Conservation (phyloP, 1,140 invertebrate genomes). For the Pseudomyrmex sp. region DNA sequence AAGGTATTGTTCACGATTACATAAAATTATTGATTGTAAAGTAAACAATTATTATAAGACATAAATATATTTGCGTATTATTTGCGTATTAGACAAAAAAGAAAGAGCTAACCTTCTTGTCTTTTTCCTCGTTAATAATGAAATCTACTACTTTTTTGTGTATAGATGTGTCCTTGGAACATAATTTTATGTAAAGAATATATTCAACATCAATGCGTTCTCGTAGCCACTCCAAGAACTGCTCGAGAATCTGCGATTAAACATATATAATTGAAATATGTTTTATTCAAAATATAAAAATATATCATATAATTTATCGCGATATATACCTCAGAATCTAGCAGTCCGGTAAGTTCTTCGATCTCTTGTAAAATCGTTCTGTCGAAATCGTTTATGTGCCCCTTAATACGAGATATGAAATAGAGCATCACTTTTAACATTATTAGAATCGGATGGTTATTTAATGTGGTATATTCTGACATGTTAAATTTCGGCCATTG, state of each 20-base stretch:
- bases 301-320: constrained; percentile 18
- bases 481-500: constrained; percentile 76
- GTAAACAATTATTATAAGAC: neutral
- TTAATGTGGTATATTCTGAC: constrained; percentile 66
- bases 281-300: constrained; percentile 10
- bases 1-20: constrained; percentile 31
- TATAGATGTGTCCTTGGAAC: constrained; percentile 71
- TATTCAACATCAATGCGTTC: constrained; percentile 73
- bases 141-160: constrained; percentile 77
- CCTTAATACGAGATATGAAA: constrained; percentile 44
- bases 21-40: too few species aligned
- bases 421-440: constrained; percentile 72
- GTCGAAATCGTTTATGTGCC: constrained; percentile 63
- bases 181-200: constrained; percentile 78
- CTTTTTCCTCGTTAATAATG: constrained; percentile 69
- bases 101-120: constrained; percentile 70
- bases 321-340: constrained; percentile 56
- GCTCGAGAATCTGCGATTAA: constrained; percentile 70
- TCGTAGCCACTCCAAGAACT: constrained; percentile 72
- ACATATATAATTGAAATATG: constrained; percentile 35
- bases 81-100: neutral
- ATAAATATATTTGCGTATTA: neutral
- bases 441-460: constrained; percentile 76
- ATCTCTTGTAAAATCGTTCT: constrained; percentile 77
- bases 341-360: constrained; percentile 75